A percentile compares a stretch with the other conserved stretches of the same genome.
Evolutionary conservation across 2,888 invertebrate species (phyloP).

Genomic region (Crioceris asparagi): DNA sequence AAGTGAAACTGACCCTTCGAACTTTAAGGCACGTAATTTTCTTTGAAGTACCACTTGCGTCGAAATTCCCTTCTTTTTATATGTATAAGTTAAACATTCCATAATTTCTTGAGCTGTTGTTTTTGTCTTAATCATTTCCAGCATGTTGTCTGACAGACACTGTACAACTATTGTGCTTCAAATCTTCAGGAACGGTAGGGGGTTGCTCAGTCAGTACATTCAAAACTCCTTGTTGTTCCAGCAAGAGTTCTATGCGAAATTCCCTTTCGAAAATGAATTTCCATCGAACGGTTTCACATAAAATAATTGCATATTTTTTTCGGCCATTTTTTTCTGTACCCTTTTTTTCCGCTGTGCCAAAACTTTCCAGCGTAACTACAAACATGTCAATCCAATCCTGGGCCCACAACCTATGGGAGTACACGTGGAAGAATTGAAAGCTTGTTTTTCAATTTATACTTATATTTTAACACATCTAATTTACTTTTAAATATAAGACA

Average conservation of each 20-base stretch:
- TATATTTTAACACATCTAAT: no score
- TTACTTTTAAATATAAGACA: no score
- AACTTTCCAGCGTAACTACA: background rate
- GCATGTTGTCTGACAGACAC: conserved; percentile 4
- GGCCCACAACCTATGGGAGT: no score
- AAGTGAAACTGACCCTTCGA: no score
- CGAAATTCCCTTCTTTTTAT: no score
- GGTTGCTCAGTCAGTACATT: background rate
- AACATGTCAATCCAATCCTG: background rate
- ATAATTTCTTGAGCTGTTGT: conserved; percentile 3
- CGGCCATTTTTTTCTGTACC: background rate
- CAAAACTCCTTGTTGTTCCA: conserved; percentile 3
- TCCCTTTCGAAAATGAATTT: conserved; percentile 2
- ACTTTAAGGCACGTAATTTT: no score
- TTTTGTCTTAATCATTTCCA: conserved; percentile 5
- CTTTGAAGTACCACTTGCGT: no score
- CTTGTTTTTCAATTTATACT: no score
- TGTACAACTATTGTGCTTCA: conserved; percentile 3
- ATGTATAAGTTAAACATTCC: background rate
- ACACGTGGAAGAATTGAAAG: no score
- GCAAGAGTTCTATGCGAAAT: conserved; percentile 2
- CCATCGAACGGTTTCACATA: conserved; percentile 5
- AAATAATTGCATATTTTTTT: background rate
- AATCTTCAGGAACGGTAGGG: conserved; percentile 3
- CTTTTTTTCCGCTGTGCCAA: background rate